These are phyloP conservation scores for Molossus alvarezi DNA, from an alignment of 2,797 vertebrate genomes.

Conservation along the genomic window DNA sequence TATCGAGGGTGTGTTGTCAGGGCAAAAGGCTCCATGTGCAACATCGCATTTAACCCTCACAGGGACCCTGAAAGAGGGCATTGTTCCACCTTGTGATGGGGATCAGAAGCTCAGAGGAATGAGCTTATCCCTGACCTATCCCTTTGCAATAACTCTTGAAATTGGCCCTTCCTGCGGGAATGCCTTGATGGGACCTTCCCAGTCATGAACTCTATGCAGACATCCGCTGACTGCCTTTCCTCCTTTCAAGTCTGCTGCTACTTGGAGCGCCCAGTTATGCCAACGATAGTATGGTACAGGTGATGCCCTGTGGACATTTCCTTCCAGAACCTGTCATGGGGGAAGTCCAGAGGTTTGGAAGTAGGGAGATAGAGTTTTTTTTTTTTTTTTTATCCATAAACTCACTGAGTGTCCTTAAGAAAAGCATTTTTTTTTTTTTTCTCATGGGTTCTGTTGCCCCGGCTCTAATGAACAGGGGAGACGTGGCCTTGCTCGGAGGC, in stretches of 20 bases:
- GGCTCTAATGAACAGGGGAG: background rate
- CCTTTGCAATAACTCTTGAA: background rate
- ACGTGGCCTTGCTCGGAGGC: background rate
- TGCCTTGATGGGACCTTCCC: background rate
- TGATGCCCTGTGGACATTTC: background rate
- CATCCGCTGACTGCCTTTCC: background rate
- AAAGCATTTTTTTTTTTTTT: background rate
- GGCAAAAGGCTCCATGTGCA: background rate
- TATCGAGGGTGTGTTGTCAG: background rate
- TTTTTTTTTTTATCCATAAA: background rate
- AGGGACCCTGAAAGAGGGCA: background rate
- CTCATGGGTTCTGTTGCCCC: background rate
- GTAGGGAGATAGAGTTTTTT: background rate
- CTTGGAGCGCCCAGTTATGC: background rate
- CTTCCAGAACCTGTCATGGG: background rate
- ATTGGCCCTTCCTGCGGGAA: background rate
- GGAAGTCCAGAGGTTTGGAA: background rate
- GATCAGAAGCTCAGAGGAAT: background rate
- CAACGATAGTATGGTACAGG: background rate
- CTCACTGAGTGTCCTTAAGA: background rate
- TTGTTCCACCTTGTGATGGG: background rate
- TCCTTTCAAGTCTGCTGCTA: background rate
- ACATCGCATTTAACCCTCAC: background rate
- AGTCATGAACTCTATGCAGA: background rate
- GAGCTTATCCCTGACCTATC: background rate